Conservation (phyloP, 2,797 vertebrate species). For the Micromesistius poutassou region DNA sequence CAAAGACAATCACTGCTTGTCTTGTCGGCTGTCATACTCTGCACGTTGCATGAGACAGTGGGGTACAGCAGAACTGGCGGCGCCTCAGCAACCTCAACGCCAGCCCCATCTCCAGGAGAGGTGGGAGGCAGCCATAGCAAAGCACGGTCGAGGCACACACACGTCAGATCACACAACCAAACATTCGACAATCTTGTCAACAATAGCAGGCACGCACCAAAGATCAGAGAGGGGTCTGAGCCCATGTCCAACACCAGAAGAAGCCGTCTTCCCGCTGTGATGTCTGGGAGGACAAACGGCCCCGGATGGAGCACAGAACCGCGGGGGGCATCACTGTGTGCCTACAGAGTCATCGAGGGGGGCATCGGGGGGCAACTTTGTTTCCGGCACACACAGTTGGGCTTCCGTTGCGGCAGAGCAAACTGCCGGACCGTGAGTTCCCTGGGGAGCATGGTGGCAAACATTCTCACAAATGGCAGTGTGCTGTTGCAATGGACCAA, state of each 20-base stretch:
- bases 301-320: slow-evolving; percentile 33
- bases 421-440: slow-evolving; percentile 78
- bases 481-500: slow-evolving; percentile 87
- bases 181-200: slow-evolving; percentile 31
- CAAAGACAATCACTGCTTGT: slow-evolving; percentile 54
- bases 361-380: slow-evolving; percentile 75
- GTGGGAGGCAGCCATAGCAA: slow-evolving; percentile 32
- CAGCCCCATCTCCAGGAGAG: slow-evolving; percentile 33
- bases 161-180: slow-evolving; percentile 28
- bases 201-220: slow-evolving; percentile 35
- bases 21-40: slow-evolving; percentile 63
- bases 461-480: slow-evolving; percentile 86
- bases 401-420: slow-evolving; percentile 75
- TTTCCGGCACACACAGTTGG: slow-evolving; percentile 77
- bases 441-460: slow-evolving; percentile 77
- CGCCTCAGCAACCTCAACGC: slow-evolving; percentile 31
- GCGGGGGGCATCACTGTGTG: slow-evolving; percentile 73
- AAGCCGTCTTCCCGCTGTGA: slow-evolving; percentile 41
- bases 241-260: not conserved
- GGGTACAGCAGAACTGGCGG: slow-evolving; percentile 19
- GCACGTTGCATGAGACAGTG: slow-evolving; percentile 51
- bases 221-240: slow-evolving; percentile 20
- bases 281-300: slow-evolving; percentile 31
- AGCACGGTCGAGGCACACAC: slow-evolving; percentile 30
- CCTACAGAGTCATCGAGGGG: slow-evolving; percentile 81